These are phyloP conservation scores for Zalophus californianus DNA, from an alignment of 2,797 vertebrate genomes.

Conservation along the genomic window DNA sequence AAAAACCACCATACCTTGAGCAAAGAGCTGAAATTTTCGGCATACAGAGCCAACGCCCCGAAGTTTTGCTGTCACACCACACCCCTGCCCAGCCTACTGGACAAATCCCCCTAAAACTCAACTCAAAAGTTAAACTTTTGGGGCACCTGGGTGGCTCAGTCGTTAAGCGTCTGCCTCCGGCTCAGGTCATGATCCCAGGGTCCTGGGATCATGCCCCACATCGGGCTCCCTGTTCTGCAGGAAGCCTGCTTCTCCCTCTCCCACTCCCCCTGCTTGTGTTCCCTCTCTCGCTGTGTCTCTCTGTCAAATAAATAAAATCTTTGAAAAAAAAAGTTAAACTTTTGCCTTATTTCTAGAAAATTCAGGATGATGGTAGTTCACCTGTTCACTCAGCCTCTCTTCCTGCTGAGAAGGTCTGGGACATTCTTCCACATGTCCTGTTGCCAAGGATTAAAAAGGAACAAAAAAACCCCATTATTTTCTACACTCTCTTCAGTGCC, in stretches of 20 bases:
- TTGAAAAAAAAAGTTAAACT: background rate
- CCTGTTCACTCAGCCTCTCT: background rate
- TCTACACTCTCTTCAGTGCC: accelerated
- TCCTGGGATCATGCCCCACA: too few relatives aligned
- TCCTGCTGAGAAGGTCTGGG: background rate
- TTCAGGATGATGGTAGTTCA: accelerated
- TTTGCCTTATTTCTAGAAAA: background rate
- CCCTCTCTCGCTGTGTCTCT: too few relatives aligned
- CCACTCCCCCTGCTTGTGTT: too few relatives aligned
- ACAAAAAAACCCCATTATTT: accelerated
- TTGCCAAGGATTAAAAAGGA: background rate
- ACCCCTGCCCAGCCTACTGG: accelerated
- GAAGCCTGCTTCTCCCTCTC: too few relatives aligned
- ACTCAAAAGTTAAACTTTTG: background rate
- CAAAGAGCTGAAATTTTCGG: background rate
- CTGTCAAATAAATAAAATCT: too few relatives aligned
- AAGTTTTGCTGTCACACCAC: accelerated
- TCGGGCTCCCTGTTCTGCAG: too few relatives aligned
- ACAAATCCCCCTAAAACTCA: background rate
- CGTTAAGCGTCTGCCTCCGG: too few relatives aligned
- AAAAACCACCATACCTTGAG: background rate
- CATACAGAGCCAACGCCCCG: too few relatives aligned
- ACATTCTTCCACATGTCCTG: background rate
- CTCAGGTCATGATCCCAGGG: too few relatives aligned
- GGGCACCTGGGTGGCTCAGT: too few relatives aligned